Percentiles rank a stretch among this genome's conserved stretches.
Evolutionary conservation across 2,113 vertebrate genomes (phyloP).

Genomic region (Peromyscus polionotus): DNA sequence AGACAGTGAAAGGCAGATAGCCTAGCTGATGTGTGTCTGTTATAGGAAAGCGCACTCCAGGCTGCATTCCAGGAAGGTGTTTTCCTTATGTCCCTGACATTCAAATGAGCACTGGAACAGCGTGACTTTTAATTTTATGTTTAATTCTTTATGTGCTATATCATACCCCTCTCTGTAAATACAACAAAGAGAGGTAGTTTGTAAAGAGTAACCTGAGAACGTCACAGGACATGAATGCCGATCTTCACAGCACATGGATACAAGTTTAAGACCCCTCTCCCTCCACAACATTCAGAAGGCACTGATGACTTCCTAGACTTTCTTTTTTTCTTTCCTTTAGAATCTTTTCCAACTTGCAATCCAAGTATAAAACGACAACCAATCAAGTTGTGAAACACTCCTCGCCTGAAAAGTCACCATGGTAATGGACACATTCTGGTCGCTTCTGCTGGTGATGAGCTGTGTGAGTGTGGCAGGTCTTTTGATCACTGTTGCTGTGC

Average conservation of each 20-base stretch:
- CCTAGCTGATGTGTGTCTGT: background rate
- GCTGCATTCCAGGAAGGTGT: background rate
- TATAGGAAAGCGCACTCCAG: background rate
- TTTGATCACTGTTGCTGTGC: conserved; percentile 49
- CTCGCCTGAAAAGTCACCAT: conserved; percentile 42
- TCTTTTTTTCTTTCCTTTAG: conserved; percentile 30
- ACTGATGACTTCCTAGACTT: conserved; percentile 68
- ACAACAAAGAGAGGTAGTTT: conserved; percentile 25
- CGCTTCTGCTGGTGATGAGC: conserved; percentile 38
- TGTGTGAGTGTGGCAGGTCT: conserved; percentile 8
- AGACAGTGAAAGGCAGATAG: background rate
- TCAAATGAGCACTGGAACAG: conserved; percentile 59
- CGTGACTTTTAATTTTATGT: background rate
- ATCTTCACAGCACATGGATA: conserved; percentile 51
- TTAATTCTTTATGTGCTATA: conserved; percentile 61
- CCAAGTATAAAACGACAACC: conserved; percentile 61
- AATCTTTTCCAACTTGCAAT: conserved; percentile 63
- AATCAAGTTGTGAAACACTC: conserved; percentile 61
- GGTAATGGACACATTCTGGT: conserved; percentile 58
- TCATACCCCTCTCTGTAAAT: conserved; percentile 49
- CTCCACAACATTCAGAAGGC: conserved; percentile 48
- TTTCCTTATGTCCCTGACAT: conserved; percentile 43
- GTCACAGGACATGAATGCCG: conserved; percentile 41
- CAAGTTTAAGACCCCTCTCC: conserved; percentile 61
- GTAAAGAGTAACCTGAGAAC: conserved; percentile 45